phyloP scores from a whole-genome alignment of 2,797 vertebrate species.

The Sebastes umbrosus region DNA sequence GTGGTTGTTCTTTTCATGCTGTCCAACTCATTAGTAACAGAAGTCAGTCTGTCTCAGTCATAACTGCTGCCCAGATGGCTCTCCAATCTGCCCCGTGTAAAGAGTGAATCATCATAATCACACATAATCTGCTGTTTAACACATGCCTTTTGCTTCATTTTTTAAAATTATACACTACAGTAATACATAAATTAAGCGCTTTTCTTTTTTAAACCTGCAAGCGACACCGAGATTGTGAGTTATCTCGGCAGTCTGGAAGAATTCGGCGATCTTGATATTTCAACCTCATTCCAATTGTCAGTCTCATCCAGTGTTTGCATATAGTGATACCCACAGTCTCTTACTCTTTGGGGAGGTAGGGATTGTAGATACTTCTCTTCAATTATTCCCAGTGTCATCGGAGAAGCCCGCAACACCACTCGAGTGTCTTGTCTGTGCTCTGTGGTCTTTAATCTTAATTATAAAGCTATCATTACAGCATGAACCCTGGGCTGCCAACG shows the following conservation, averaged over 20 bases:
- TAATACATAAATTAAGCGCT: conserved; percentile 45
- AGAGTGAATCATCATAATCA: conserved; percentile 71
- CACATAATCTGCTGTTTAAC: conserved; percentile 72
- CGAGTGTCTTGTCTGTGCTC: conserved; percentile 79
- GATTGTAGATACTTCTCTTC: conserved; percentile 75
- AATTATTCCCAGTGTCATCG: conserved; percentile 81
- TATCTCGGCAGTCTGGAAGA: not conserved
- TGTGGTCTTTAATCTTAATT: conserved; percentile 88
- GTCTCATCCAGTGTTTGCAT: conserved; percentile 58
- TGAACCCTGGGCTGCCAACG: conserved; percentile 81
- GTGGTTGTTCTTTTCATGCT: conserved; percentile 67
- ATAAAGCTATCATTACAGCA: conserved; percentile 86
- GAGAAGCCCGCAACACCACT: conserved; percentile 76
- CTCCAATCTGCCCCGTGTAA: conserved; percentile 72
- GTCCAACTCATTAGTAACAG: conserved; percentile 68
- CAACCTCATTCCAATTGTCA: conserved; percentile 30
- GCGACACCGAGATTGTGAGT: conserved; percentile 10
- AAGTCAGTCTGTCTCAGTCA: conserved; percentile 66
- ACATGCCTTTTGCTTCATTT: conserved; percentile 69
- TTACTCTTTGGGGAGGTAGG: conserved; percentile 55
- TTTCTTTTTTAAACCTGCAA: not conserved
- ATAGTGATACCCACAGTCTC: conserved; percentile 46
- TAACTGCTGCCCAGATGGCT: conserved; percentile 73
- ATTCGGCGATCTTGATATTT: conserved; percentile 8
- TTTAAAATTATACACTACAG: conserved; percentile 36